Conservation (phyloP, 1,140 invertebrate species). For the Daktulosphaira vitifoliae region DNA sequence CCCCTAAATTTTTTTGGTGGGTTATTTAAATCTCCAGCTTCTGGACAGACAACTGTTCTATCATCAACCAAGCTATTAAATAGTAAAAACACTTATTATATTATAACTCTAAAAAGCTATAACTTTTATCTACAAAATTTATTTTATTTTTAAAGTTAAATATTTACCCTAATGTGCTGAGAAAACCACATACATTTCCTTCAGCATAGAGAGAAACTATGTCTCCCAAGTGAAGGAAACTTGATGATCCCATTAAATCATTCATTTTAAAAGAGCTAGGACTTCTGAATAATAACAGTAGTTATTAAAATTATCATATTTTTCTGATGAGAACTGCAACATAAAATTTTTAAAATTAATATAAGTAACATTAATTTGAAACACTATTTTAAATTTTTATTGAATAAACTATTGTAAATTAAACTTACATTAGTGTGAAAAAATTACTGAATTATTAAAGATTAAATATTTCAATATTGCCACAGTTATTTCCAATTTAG, state of each 20-base stretch:
- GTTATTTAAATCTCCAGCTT: constrained; percentile 81
- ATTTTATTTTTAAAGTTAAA: constrained; percentile 18
- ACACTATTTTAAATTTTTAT: too few relatives aligned
- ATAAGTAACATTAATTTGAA: too few relatives aligned
- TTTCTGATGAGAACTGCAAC: too few relatives aligned
- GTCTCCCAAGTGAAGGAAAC: constrained; percentile 91
- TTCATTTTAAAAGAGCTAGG: too few relatives aligned
- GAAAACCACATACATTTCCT: constrained; percentile 82
- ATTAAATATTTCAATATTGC: too few relatives aligned
- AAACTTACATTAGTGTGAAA: too few relatives aligned
- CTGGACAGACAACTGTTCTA: constrained; percentile 90
- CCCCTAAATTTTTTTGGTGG: constrained; percentile 98
- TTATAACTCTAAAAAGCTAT: background rate
- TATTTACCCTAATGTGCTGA: constrained; percentile 90
- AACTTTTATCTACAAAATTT: background rate
- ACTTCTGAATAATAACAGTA: too few relatives aligned
- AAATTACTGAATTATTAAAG: too few relatives aligned
- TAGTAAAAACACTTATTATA: constrained; percentile 35
- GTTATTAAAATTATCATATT: too few relatives aligned
- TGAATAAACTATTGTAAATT: too few relatives aligned
- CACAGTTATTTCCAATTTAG: too few relatives aligned
- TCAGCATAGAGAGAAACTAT: constrained; percentile 95
- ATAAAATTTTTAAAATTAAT: too few relatives aligned
- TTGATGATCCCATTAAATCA: constrained; percentile 53
- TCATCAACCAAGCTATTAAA: constrained; percentile 86